phyloP scores from a whole-genome alignment of 2,797 vertebrate genomes.

The Pachyuromys duprasi region DNA sequence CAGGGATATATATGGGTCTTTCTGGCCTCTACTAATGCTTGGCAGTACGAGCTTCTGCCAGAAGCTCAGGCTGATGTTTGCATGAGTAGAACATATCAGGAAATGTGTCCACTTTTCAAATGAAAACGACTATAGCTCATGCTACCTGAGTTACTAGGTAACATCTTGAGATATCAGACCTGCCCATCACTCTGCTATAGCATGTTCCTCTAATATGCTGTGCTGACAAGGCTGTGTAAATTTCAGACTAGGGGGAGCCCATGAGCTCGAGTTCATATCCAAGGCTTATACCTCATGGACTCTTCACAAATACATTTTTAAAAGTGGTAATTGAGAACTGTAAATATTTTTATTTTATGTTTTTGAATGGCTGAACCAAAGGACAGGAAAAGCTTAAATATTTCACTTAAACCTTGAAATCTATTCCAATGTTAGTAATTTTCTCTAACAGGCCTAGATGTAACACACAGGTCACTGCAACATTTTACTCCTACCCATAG shows the following conservation, averaged over 20 bases:
- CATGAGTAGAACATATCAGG: constrained; percentile 39
- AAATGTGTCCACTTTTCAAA: constrained; percentile 60
- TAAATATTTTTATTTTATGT: background rate
- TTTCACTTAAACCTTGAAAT: background rate
- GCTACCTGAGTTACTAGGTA: constrained; percentile 41
- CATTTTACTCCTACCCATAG: background rate
- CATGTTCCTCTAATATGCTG: background rate
- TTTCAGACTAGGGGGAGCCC: background rate
- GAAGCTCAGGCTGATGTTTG: background rate
- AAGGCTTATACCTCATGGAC: background rate
- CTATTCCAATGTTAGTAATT: background rate
- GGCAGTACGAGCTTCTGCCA: constrained; percentile 59
- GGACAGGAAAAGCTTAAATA: background rate
- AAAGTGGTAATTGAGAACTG: background rate
- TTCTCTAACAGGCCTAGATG: background rate
- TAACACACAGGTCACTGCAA: background rate
- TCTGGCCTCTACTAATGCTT: background rate
- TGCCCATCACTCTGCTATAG: background rate
- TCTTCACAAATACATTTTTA: background rate
- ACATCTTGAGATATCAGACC: constrained; percentile 40
- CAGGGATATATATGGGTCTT: constrained; percentile 45
- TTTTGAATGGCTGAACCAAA: background rate
- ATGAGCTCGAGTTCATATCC: background rate
- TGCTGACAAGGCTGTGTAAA: background rate
- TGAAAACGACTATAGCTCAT: constrained; percentile 49